Conservation (phyloP, 2,888 invertebrate genomes). For the Acanthosepion pharaonis region DNA sequence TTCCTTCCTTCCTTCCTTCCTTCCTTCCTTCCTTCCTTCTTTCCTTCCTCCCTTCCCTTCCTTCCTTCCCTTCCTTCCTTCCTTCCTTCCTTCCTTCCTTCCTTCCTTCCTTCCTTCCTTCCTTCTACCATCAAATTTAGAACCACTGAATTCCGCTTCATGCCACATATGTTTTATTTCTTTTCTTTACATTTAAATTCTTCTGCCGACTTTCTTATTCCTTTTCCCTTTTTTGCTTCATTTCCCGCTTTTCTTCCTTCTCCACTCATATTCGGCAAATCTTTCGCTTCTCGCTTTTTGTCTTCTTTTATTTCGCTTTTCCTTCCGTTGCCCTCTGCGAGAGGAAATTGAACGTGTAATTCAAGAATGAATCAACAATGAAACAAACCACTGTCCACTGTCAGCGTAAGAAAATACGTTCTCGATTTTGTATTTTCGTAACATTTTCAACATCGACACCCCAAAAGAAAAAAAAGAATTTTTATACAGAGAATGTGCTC, state of each 20-base stretch:
- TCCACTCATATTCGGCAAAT: neutral
- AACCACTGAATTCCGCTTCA: neutral
- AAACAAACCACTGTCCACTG: neutral
- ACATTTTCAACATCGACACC: slow-evolving; percentile 2
- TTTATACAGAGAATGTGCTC: neutral
- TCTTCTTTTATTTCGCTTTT: slow-evolving; percentile 16
- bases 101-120: neutral
- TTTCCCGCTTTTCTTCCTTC: neutral
- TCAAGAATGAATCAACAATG: neutral
- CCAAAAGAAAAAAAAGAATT: neutral
- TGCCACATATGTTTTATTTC: neutral
- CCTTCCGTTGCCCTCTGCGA: slow-evolving; percentile 5
- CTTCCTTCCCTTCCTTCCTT: too few species aligned
- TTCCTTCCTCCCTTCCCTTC: neutral
- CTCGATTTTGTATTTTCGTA: neutral
- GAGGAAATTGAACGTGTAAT: slow-evolving; percentile 22
- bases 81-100: too few species aligned
- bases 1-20: too few species aligned
- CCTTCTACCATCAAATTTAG: neutral
- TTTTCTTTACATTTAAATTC: neutral
- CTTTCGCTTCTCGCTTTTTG: neutral
- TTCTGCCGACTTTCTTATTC: neutral
- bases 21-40: too few species aligned
- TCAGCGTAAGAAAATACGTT: neutral
- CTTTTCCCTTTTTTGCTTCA: neutral